Base-by-base conservation (phyloP, 1,140 invertebrate species). In the Polyergus mexicanus region DNA sequence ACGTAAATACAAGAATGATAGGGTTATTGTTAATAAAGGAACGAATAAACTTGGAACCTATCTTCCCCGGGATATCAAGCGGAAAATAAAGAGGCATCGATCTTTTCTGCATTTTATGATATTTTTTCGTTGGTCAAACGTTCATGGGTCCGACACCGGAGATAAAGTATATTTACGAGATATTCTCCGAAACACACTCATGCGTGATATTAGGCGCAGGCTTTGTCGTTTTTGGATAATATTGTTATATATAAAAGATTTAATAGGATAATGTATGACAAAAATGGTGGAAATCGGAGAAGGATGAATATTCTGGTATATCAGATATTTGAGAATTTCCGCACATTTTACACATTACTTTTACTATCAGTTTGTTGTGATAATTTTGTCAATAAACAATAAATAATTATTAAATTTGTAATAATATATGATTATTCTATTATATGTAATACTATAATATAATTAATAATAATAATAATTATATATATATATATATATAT, bases 121-220 rank as follows among this genome's bases (percentile, higher is more conserved):
- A 19, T 56, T 76, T 63, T 56, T 32, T 77, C 38, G 28, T 11
- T 5, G 11, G 19, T 47, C 28, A 16, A 16, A 47, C 13, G 54
- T 62, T 44, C 1, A 1, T 35, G 22, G 35, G 4, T 51, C n/a
- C n/a, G 32, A 51, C 13, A 51, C 28, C 3, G 13, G 13, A 66
- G 7, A 13, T 51, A 78, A 47, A 2, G 11, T 51, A 19, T 35
- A 58, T 44, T 81, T 72, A n/a, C 25, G 35, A 3, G 35, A 58
- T 44, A 44, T 62, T 54, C 22, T 56, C 10, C 28, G 22, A 1
- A 11, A 8, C 8, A 75, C 13, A 63, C 16, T 84, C 41, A 41
- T 63, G 81, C 58, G 44, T 54, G 71, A 76, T 63, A 84, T 76
- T 63, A 76, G 38, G 35, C 56, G 19, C 54, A 41, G n/a, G 19